Conservation (phyloP, 1,140 invertebrate species). For the Nylanderia fulva region DNA sequence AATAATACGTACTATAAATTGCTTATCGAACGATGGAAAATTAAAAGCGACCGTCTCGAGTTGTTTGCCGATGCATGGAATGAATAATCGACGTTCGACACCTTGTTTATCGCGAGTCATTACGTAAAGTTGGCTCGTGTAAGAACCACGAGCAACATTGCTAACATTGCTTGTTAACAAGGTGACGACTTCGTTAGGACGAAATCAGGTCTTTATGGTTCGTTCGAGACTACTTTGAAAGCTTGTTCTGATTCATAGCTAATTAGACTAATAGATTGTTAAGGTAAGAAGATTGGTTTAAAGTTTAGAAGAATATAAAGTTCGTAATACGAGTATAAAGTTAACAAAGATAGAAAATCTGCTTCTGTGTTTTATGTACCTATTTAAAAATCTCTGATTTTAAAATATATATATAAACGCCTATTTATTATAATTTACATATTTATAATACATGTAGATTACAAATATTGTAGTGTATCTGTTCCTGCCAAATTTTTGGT, state of each 20-base stretch:
- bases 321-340: neutral
- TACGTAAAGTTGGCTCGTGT: slow-evolving; percentile 15
- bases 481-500: neutral
- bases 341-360: neutral
- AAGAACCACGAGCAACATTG: slow-evolving; percentile 21
- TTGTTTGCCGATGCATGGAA: neutral
- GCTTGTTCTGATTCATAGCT: neutral
- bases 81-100: slow-evolving; percentile 53
- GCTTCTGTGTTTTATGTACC: no score
- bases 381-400: no score
- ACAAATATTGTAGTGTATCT: neutral
- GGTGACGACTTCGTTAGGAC: slow-evolving; percentile 19
- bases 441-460: neutral
- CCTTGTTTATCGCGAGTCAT: slow-evolving; percentile 38
- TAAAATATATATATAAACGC: no score
- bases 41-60: neutral
- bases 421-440: neutral
- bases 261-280: neutral
- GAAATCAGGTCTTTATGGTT: slow-evolving; percentile 21
- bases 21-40: neutral
- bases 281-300: neutral
- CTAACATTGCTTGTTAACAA: no score
- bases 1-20: neutral
- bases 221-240: neutral
- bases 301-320: no score